Evolutionary conservation across 1,140 invertebrate species (phyloP).

Genomic region (Choristoneura fumiferana): DNA sequence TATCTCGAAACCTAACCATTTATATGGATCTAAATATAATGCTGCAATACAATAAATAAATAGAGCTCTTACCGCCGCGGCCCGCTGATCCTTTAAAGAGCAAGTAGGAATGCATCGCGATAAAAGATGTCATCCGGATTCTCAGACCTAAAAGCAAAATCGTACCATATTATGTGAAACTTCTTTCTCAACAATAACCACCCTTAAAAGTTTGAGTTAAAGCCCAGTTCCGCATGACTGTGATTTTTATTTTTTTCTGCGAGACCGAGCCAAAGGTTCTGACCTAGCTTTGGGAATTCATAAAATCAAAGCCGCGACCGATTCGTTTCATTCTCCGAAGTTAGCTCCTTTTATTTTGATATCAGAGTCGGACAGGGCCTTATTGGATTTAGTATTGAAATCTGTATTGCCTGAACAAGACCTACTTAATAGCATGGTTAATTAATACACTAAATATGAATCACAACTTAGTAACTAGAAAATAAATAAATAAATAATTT

Average conservation of each 20-base stretch:
- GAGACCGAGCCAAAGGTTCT: constrained; percentile 57
- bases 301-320: constrained; percentile 59
- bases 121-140: constrained; percentile 75
- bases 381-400: too few species aligned
- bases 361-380: background rate
- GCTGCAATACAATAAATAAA: constrained; percentile 25
- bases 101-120: constrained; percentile 71
- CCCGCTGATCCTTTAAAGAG: constrained; percentile 58
- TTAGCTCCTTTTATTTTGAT: constrained; percentile 33
- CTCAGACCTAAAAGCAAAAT: constrained; percentile 57
- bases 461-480: too few species aligned
- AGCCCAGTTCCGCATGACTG: constrained; percentile 32
- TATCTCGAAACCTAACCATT: too few species aligned
- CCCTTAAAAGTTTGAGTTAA: constrained; percentile 32
- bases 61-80: constrained; percentile 41
- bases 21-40: background rate
- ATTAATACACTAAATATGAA: too few species aligned
- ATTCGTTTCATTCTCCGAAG: constrained; percentile 53
- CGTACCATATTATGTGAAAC: constrained; percentile 36
- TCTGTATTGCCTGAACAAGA: too few species aligned
- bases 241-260: constrained; percentile 49
- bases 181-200: constrained; percentile 28
- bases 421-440: too few species aligned
- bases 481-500: too few species aligned
- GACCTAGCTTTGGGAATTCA: constrained; percentile 74